Conservation (phyloP, 23 tunicate genomes). For the Clavelina lepadiformis region DNA sequence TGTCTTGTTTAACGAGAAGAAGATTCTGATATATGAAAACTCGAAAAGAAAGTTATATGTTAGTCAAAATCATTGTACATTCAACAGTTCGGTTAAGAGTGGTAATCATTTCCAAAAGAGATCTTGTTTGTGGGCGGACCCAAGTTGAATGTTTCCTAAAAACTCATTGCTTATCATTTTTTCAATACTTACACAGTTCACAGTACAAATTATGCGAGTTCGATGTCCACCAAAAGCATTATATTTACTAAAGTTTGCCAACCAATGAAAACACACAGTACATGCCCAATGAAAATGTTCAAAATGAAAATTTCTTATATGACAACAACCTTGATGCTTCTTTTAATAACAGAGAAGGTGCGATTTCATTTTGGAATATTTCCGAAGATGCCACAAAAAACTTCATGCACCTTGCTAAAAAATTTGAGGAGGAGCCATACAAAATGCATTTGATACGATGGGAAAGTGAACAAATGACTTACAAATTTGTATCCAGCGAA, state of each 20-base stretch:
- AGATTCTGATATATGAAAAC: too few species aligned
- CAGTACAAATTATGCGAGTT: too few species aligned
- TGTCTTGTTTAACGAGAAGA: too few species aligned
- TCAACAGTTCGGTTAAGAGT: too few species aligned
- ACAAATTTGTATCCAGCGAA: conserved; percentile 7
- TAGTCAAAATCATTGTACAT: too few species aligned
- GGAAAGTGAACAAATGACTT: conserved; percentile 53
- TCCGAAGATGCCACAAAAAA: conserved; percentile 5
- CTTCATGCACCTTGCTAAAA: conserved; percentile 13
- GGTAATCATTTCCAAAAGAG: too few species aligned
- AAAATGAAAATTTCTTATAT: too few species aligned
- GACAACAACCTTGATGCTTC: background rate
- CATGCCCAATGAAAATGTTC: background rate
- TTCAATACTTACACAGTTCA: too few species aligned
- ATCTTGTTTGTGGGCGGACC: too few species aligned
- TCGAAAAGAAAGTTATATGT: too few species aligned
- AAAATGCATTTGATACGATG: conserved; percentile 7
- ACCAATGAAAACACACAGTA: background rate
- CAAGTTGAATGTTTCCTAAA: too few species aligned
- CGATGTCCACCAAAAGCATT: background rate
- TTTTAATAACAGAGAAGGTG: conserved; percentile 34
- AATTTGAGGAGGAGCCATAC: conserved; percentile 29
- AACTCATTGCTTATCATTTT: too few species aligned
- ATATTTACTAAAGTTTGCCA: background rate
- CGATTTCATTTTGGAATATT: conserved; percentile 65